Evolutionary conservation across 2,113 vertebrate species (phyloP), one percentile per base, ranked within the genome.

Genomic region (Dendrocopos noguchii): DNA sequence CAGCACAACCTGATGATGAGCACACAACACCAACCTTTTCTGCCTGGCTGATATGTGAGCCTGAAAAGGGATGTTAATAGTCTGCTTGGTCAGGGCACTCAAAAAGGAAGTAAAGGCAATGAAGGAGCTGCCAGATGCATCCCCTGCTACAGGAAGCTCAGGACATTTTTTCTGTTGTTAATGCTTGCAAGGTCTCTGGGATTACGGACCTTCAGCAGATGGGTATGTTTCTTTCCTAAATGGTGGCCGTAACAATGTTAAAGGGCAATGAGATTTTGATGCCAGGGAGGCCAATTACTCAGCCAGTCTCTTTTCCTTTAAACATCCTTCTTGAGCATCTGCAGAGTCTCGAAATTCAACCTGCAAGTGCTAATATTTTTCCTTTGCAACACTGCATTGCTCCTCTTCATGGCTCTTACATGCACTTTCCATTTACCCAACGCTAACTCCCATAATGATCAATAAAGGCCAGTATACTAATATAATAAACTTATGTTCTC

Each of bases 371-470:
- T 64, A 80, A 15, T 39, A 75, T 34, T 77, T 88, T 72, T 79
- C 65, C 71, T 88, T 61, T 71, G 42, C 66, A 92, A 70, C 44
- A 53, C 31, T 63, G 65, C 25, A 75, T 66, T 89, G 67, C 11
- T 93, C 88, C 74, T 92, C 81, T 77, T 92, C 75, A 70, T 36
- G 72, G 53, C 34, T 95, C 89, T 93, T 76, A 81, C 64, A 13
- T 15, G n/a, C 2, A 4, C 47, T 60, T 92, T 52, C 71, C 67
- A 88, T 82, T 81, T 80, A 86, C 1, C 18, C 86, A 82, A 31
- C 10, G 52, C 73, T 83, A 75, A 71, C 31, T 93, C 64, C 57
- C 86, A 67, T 60, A 93, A 88, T 36, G 61, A 80, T 72, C 90
- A 91, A 83, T 93, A 91, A 94, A 86, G 68, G 61, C 33, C 4